Percentiles rank a stretch among this genome's conserved stretches.
phyloP scores from a whole-genome alignment of 2,113 vertebrate species.

The Shinisaurus crocodilurus region DNA sequence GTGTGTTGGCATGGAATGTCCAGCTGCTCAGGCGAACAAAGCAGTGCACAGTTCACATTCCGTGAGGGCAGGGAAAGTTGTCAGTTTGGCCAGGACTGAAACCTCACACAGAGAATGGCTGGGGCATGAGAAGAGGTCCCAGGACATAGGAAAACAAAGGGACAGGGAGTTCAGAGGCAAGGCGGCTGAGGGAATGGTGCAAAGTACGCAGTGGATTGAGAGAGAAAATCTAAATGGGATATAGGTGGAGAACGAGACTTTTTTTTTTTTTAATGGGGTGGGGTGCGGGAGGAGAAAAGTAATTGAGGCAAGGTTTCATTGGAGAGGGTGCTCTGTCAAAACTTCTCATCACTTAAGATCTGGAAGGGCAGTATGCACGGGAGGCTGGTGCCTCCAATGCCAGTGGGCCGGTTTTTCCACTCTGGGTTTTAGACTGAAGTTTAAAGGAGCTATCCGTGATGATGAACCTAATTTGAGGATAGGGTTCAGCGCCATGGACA shows the following conservation, averaged over 20 bases:
- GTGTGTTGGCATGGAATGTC: background rate
- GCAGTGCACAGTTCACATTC: background rate
- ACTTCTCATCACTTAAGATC: background rate
- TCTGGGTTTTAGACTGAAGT: no score
- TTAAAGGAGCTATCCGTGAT: no score
- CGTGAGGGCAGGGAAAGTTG: background rate
- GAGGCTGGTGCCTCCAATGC: no score
- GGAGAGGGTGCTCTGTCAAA: background rate
- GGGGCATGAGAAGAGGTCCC: background rate
- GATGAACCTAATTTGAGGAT: no score
- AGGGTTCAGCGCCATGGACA: no score
- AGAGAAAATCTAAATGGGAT: background rate
- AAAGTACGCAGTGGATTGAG: background rate
- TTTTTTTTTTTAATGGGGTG: background rate
- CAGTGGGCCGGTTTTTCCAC: no score
- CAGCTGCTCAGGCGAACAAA: background rate
- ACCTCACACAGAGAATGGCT: background rate
- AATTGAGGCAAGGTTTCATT: background rate
- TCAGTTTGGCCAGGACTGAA: background rate
- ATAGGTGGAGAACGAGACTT: background rate
- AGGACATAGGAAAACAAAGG: background rate
- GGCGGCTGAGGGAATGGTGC: background rate
- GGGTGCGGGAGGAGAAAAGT: background rate
- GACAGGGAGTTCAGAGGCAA: no score
- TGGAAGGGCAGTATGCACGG: background rate